Percentiles rank a stretch among this genome's conserved stretches.
These are phyloP conservation scores for Corvus hawaiiensis DNA, from an alignment of 2,113 vertebrate genomes.

Conservation along the genomic window DNA sequence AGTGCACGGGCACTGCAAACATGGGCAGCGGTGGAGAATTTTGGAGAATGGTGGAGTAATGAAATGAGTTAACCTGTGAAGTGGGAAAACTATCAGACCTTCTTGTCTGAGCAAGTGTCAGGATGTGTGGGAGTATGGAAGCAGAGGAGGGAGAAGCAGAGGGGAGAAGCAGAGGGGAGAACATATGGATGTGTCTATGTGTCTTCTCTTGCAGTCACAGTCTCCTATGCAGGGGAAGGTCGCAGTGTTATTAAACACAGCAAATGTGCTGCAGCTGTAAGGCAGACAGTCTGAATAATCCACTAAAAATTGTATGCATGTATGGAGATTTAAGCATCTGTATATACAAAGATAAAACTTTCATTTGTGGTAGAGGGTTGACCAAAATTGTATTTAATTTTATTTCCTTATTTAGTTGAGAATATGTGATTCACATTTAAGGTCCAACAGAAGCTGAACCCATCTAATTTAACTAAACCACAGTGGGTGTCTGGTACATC, in stretches of 20 bases:
- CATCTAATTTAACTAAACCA: background rate
- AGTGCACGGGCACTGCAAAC: background rate
- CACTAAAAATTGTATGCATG: background rate
- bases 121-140: background rate
- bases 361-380: background rate
- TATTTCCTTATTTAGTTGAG: background rate
- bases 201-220: background rate
- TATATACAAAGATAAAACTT: background rate
- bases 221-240: background rate
- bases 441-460: background rate
- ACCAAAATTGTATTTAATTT: background rate
- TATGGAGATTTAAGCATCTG: background rate
- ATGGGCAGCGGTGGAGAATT: background rate
- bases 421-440: background rate
- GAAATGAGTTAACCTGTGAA: background rate
- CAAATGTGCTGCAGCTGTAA: background rate
- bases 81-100: background rate
- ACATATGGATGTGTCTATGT: background rate
- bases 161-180: background rate
- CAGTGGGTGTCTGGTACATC: background rate
- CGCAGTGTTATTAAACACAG: background rate
- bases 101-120: background rate
- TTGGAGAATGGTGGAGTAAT: background rate
- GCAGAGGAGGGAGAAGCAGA: background rate
- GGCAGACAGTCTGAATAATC: background rate